These are phyloP conservation scores for Phymanthus crucifer DNA, from an alignment of 92 coral and sea anemone genomes.

Conservation along the genomic window DNA sequence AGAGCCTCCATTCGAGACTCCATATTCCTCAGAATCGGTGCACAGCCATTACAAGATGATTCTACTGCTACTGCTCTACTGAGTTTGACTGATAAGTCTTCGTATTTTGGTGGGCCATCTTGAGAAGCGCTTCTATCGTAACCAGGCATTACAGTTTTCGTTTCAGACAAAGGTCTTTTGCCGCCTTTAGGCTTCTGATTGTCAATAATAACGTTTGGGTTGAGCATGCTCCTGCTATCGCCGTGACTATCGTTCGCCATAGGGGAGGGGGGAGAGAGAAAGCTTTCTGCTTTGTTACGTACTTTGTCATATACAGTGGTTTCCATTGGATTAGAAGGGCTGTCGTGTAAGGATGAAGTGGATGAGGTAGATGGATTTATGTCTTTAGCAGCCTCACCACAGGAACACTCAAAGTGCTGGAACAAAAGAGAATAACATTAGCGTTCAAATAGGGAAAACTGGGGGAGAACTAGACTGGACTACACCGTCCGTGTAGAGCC, in stretches of 20 bases:
- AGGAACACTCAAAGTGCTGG: not conserved
- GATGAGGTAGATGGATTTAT: not conserved
- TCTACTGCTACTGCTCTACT: not conserved
- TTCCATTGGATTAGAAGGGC: not conserved
- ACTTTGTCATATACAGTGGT: no score
- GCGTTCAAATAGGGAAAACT: no score
- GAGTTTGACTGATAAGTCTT: not conserved
- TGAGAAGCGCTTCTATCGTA: not conserved
- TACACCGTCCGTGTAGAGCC: no score
- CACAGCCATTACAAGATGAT: slow-evolving; percentile 32
- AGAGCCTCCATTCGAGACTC: slow-evolving; percentile 64
- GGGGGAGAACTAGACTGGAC: no score
- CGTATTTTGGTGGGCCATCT: slow-evolving; percentile 16
- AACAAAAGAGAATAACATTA: not conserved
- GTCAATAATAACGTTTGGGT: slow-evolving; percentile 22
- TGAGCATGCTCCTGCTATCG: not conserved
- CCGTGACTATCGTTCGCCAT: not conserved
- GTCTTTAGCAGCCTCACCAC: not conserved
- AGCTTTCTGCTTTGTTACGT: slow-evolving; percentile 3
- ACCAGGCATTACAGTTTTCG: not conserved
- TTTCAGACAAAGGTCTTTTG: not conserved
- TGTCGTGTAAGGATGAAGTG: slow-evolving; percentile 11
- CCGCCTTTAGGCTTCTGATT: not conserved
- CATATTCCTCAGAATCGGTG: slow-evolving; percentile 42
- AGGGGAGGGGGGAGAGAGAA: slow-evolving; percentile 5